A percentile compares a stretch with the other conserved stretches of the same genome.
phyloP scores from a whole-genome alignment of 1,140 invertebrate genomes.

The Rhagoletis zephyria region DNA sequence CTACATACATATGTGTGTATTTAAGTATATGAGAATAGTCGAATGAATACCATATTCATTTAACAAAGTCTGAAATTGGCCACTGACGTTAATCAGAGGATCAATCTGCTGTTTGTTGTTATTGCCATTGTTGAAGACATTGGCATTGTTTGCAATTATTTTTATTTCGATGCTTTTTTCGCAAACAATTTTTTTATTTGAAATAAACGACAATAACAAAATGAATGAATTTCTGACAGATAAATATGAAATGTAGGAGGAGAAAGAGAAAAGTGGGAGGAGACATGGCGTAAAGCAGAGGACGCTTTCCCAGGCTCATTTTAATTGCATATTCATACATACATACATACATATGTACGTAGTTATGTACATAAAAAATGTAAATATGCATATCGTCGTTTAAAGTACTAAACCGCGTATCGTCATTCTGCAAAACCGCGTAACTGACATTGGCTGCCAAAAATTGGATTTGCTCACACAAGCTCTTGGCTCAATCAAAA shows the following conservation, averaged over 20 bases:
- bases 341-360: not conserved
- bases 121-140: conserved; percentile 12
- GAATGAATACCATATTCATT: not conserved
- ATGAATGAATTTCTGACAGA: conserved; percentile 41
- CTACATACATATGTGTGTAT: not conserved
- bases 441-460: no score
- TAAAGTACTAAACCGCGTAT: no score
- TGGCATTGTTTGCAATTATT: conserved; percentile 15
- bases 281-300: not conserved
- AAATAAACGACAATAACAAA: conserved; percentile 11
- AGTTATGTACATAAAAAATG: no score
- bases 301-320: not conserved
- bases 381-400: no score
- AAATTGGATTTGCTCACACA: no score
- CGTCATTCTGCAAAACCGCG: no score
- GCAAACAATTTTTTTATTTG: not conserved
- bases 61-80: conserved; percentile 42
- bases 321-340: not conserved
- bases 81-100: conserved; percentile 34
- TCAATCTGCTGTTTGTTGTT: not conserved
- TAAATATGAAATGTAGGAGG: not conserved
- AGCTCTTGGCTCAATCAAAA: no score
- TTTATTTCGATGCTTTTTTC: conserved; percentile 18
- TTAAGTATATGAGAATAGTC: not conserved
- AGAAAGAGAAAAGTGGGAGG: not conserved